Percentiles rank a stretch among this genome's conserved stretches.
Evolutionary conservation across 1,140 invertebrate genomes (phyloP).

Genomic region (Drosophila suzukii): DNA sequence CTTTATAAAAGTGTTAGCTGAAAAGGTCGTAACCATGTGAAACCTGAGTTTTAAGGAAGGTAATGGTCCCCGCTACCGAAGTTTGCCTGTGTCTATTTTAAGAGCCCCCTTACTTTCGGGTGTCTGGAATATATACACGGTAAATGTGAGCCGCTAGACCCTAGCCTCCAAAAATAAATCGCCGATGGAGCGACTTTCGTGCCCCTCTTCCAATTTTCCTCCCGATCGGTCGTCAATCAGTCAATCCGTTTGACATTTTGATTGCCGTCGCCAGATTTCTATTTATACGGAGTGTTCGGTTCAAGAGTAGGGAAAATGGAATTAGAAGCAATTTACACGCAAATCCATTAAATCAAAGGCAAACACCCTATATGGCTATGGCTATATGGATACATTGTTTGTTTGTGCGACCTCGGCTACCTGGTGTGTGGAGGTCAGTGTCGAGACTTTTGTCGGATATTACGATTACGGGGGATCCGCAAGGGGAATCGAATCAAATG

Average conservation of each 20-base stretch:
- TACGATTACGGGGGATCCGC: not conserved
- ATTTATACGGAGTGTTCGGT: slow-evolving; percentile 26
- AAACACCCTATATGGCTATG: slow-evolving; percentile 35
- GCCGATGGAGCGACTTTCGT: slow-evolving; percentile 20
- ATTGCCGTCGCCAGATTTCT: slow-evolving; percentile 56
- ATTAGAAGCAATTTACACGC: slow-evolving; percentile 70
- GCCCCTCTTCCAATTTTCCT: slow-evolving; percentile 22
- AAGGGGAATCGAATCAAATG: slow-evolving; percentile 26
- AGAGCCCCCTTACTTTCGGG: slow-evolving; percentile 10
- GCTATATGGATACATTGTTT: slow-evolving; percentile 19
- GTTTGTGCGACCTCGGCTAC: slow-evolving; percentile 48
- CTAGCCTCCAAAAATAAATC: slow-evolving; percentile 44
- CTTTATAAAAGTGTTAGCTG: too few species aligned
- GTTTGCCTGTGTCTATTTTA: slow-evolving; percentile 28
- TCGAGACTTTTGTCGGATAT: slow-evolving; percentile 34
- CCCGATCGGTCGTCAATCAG: slow-evolving; percentile 63
- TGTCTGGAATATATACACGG: slow-evolving; percentile 39
- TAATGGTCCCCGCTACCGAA: slow-evolving; percentile 6
- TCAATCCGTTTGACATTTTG: slow-evolving; percentile 68
- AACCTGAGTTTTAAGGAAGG: not conserved
- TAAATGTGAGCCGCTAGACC: slow-evolving; percentile 21
- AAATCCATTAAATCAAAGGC: slow-evolving; percentile 54
- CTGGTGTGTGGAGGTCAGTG: slow-evolving; percentile 64
- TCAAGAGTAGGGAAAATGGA: slow-evolving; percentile 28
- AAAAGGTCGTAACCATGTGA: too few species aligned